Conservation (phyloP, 2,888 invertebrate genomes). For the Gastrophysa polygoni region DNA sequence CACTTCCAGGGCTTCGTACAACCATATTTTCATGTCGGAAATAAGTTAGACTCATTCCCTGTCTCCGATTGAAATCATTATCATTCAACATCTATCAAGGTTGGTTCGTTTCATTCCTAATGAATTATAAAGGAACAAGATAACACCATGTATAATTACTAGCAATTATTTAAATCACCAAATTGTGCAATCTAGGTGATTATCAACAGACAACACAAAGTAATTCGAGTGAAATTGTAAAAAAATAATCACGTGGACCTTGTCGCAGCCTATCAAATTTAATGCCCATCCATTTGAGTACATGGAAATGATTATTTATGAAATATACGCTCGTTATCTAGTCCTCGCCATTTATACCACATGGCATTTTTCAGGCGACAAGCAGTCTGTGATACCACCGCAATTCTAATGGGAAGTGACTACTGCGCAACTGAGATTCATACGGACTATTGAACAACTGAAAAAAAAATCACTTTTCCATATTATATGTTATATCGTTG, state of each 20-base stretch:
- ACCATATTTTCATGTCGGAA: no score
- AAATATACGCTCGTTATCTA: constrained; percentile 27
- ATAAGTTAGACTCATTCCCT: no score
- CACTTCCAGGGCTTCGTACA: no score
- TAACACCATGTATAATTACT: background rate
- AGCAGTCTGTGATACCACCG: constrained; percentile 29
- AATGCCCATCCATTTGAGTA: constrained; percentile 15
- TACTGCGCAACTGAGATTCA: no score
- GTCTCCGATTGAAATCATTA: background rate
- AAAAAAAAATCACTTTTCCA: no score
- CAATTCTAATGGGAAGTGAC: background rate
- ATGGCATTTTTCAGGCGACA: constrained; percentile 35
- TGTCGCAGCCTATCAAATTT: constrained; percentile 22
- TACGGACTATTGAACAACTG: no score
- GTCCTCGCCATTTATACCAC: constrained; percentile 13
- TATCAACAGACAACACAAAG: background rate
- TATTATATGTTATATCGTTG: no score
- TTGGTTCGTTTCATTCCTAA: background rate
- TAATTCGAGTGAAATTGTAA: background rate
- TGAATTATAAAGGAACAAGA: background rate
- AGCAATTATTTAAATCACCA: background rate
- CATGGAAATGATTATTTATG: constrained; percentile 24
- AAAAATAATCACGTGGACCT: constrained; percentile 8
- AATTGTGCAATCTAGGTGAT: background rate
- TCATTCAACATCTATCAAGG: background rate